These are phyloP conservation scores for Hydra vulgaris DNA, from an alignment of 30 jellyfish, hydroid and myxozoan genomes.

Conservation along the genomic window DNA sequence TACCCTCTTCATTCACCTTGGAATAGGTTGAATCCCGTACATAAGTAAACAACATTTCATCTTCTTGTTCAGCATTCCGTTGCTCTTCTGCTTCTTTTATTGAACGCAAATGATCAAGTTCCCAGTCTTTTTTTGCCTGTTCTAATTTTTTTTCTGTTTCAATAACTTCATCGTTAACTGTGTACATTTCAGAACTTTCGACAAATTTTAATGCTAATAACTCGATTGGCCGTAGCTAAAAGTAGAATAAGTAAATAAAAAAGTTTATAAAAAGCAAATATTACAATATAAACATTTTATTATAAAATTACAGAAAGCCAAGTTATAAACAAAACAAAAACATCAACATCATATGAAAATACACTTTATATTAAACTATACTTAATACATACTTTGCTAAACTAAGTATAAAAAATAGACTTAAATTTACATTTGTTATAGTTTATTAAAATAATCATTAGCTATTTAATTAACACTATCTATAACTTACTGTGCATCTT, in stretches of 20 bases:
- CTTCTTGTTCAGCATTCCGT: slow-evolving; percentile 85
- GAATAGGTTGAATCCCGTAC: slow-evolving; percentile 64
- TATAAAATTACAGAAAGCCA: neutral
- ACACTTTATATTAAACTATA: no score
- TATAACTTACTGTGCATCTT: no score
- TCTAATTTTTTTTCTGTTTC: slow-evolving; percentile 68
- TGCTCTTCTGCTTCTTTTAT: slow-evolving; percentile 95
- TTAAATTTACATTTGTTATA: no score
- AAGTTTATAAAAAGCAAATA: neutral
- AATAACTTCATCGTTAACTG: slow-evolving; percentile 44
- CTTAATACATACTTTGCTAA: no score
- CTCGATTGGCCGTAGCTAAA: slow-evolving; percentile 65
- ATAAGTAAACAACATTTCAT: slow-evolving; percentile 94
- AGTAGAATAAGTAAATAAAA: neutral
- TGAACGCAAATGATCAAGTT: slow-evolving; percentile 88
- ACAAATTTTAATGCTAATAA: slow-evolving; percentile 58
- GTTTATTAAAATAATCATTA: no score
- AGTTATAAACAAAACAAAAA: neutral
- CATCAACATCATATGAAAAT: no score
- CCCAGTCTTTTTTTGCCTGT: slow-evolving; percentile 92
- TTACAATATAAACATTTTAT: neutral
- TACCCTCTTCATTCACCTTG: slow-evolving; percentile 59
- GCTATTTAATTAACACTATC: no score
- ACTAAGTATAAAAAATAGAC: no score
- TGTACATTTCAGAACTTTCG: slow-evolving; percentile 59